Conservation (phyloP, 2,113 vertebrate genomes). For the Mormoops blainvillei region DNA sequence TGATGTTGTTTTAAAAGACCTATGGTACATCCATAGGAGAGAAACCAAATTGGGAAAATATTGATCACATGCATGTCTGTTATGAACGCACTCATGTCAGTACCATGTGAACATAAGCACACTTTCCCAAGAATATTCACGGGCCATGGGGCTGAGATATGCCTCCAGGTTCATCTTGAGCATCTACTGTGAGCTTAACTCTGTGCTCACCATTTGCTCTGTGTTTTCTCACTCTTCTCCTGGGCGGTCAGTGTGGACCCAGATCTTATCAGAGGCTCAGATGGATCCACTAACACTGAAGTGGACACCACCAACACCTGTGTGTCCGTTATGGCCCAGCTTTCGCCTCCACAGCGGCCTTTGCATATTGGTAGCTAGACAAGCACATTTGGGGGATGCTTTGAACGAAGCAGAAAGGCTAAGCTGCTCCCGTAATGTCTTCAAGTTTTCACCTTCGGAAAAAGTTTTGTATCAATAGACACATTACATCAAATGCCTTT, state of each 20-base stretch:
- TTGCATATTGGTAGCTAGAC: background rate
- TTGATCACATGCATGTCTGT: background rate
- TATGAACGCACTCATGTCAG: background rate
- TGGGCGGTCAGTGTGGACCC: background rate
- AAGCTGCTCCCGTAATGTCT: background rate
- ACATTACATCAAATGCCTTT: background rate
- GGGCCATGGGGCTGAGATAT: background rate
- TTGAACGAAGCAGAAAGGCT: background rate
- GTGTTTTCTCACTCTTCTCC: background rate
- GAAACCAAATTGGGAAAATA: background rate
- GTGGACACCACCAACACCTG: background rate
- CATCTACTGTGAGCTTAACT: background rate
- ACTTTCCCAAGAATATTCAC: background rate
- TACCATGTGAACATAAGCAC: background rate
- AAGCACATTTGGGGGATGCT: background rate
- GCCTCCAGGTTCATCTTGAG: background rate
- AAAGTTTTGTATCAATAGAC: background rate
- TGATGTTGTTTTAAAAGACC: background rate
- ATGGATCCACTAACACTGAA: background rate
- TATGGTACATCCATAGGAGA: background rate
- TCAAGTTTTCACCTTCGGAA: background rate
- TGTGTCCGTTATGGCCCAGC: background rate
- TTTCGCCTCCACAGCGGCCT: background rate
- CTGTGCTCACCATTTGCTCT: background rate
- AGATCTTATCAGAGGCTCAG: background rate